A percentile compares a stretch with the other conserved stretches of the same genome.
phyloP scores from a whole-genome alignment of 2,888 invertebrate genomes.

The Baccha elongata region DNA sequence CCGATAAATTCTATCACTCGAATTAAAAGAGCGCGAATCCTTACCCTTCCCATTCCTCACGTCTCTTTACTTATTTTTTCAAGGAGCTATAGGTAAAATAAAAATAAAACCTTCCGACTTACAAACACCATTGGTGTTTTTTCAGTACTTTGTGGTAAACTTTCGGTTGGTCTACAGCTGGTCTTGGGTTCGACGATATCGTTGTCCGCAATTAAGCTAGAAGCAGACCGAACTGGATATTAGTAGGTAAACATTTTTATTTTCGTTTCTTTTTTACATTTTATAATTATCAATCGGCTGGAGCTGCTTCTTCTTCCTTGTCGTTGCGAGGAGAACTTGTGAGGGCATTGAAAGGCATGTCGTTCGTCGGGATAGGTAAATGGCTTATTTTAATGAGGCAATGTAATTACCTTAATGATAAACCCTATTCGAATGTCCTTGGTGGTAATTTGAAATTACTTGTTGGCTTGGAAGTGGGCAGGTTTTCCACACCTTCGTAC shows the following conservation, averaged over 20 bases:
- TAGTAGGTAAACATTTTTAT: slow-evolving; percentile 17
- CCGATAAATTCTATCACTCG: slow-evolving; percentile 51
- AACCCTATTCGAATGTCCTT: slow-evolving; percentile 53
- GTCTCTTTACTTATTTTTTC: slow-evolving; percentile 19
- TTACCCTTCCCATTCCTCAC: background rate
- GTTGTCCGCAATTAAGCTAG: slow-evolving; percentile 47
- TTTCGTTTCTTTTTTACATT: slow-evolving; percentile 43
- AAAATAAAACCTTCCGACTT: slow-evolving; percentile 3
- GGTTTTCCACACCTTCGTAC: background rate
- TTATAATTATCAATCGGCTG: slow-evolving; percentile 68
- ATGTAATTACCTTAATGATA: slow-evolving; percentile 68
- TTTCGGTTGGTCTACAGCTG: slow-evolving; percentile 68
- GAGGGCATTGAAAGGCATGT: slow-evolving; percentile 21
- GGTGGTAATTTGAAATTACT: slow-evolving; percentile 37
- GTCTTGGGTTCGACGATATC: slow-evolving; percentile 47
- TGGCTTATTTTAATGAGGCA: slow-evolving; percentile 70
- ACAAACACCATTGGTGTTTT: slow-evolving; percentile 47
- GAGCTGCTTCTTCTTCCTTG: slow-evolving; percentile 30
- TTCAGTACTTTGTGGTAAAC: slow-evolving; percentile 63
- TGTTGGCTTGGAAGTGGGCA: slow-evolving; percentile 24
- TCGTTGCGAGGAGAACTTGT: slow-evolving; percentile 5
- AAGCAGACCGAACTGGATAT: slow-evolving; percentile 50
- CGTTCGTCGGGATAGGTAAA: slow-evolving; percentile 45
- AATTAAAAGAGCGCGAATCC: slow-evolving; percentile 28
- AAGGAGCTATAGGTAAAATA: slow-evolving; percentile 30